A percentile compares a stretch with the other conserved stretches of the same genome.
These are phyloP conservation scores for Triplophysa bombifrons DNA, from an alignment of 2,797 vertebrate species.

Conservation along the genomic window DNA sequence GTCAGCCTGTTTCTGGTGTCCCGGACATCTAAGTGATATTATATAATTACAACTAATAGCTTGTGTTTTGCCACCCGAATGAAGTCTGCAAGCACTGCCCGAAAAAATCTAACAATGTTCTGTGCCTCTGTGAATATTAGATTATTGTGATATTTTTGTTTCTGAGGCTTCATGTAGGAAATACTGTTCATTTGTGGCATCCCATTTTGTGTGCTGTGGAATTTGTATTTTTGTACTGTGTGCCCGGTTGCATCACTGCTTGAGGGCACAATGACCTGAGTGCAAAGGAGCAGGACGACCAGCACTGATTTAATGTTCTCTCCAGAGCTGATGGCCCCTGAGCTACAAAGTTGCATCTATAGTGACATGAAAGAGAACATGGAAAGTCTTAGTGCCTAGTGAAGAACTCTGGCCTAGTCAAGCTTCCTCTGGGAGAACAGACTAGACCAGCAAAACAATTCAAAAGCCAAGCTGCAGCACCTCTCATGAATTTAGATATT, in stretches of 20 bases:
- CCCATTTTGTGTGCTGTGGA: slow-evolving; percentile 6
- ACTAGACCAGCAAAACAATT: background rate
- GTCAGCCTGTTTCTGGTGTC: background rate
- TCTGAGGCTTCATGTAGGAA: background rate
- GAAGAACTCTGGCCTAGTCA: slow-evolving; percentile 19
- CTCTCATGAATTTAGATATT: slow-evolving; percentile 9
- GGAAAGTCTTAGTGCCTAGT: slow-evolving; percentile 3
- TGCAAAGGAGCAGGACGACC: slow-evolving; percentile 27
- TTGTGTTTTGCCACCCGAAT: background rate
- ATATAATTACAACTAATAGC: background rate
- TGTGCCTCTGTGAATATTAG: background rate
- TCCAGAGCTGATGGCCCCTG: slow-evolving; percentile 5
- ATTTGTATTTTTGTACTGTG: slow-evolving; percentile 14
- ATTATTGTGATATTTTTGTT: background rate
- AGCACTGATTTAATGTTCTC: slow-evolving; percentile 33
- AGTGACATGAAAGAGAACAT: background rate
- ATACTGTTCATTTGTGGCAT: slow-evolving; percentile 19
- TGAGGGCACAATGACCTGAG: slow-evolving; percentile 17
- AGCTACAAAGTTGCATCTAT: slow-evolving; percentile 6
- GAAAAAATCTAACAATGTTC: background rate
- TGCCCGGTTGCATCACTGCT: slow-evolving; percentile 17
- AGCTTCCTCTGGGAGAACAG: slow-evolving; percentile 1
- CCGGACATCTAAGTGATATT: background rate
- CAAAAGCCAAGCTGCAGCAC: slow-evolving; percentile 3
- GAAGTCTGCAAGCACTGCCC: background rate